Conservation (phyloP, 35 echinoderm and acorn worm species). For the Strongylocentrotus purpuratus region DNA sequence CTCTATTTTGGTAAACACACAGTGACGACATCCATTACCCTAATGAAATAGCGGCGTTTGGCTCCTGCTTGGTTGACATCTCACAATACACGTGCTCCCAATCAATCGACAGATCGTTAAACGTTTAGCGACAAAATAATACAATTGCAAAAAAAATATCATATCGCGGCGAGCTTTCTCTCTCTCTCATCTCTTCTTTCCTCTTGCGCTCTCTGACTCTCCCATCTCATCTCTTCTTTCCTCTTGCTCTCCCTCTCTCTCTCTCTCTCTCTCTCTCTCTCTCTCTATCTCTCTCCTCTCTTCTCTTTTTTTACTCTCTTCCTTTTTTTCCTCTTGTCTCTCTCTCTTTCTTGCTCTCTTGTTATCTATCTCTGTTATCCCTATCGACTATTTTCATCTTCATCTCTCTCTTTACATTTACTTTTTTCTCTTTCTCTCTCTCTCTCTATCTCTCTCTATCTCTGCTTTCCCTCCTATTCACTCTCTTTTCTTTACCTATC, state of each 20-base stretch:
- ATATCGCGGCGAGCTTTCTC: not conserved
- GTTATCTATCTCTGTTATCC: no score
- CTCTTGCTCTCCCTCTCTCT: no score
- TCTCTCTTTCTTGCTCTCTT: not conserved
- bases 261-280: not conserved
- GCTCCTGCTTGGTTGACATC: not conserved
- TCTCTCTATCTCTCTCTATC: no score
- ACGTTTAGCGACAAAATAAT: not conserved
- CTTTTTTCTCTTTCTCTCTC: no score
- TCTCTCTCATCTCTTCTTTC: not conserved
- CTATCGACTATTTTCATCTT: no score
- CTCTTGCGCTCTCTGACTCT: not conserved
- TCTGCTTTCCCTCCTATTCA: no score
- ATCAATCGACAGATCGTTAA: not conserved
- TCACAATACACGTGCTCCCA: not conserved
- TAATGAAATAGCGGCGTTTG: not conserved
- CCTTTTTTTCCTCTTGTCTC: not conserved
- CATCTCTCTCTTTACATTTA: no score
- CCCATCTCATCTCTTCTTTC: not conserved
- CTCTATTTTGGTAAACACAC: not conserved
- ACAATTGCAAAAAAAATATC: not conserved
- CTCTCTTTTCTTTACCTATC: no score
- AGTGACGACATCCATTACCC: not conserved
- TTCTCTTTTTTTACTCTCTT: not conserved
- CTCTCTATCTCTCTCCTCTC: not conserved